A percentile compares a stretch with the other conserved stretches of the same genome.
Evolutionary conservation across 1,140 invertebrate species (phyloP).

Genomic region (Tetramorium parvispinum): DNA sequence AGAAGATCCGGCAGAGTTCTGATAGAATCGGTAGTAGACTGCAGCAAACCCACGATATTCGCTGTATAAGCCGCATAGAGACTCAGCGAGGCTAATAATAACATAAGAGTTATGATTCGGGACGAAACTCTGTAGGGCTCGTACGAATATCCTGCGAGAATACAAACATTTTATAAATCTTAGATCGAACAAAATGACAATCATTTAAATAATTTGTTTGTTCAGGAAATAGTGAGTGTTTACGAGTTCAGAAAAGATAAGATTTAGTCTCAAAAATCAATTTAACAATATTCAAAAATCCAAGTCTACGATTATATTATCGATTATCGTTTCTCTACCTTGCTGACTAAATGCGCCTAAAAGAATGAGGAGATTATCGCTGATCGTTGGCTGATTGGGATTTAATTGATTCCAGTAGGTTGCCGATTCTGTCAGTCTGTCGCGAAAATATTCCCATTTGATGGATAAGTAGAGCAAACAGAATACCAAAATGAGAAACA

Average conservation of each 20-base stretch:
- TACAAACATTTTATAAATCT: neutral
- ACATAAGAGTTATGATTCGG: constrained; percentile 77
- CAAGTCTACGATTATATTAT: neutral
- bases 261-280: neutral
- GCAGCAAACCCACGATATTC: constrained; percentile 89
- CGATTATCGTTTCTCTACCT: constrained; percentile 64
- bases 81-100: constrained; percentile 74
- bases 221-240: neutral
- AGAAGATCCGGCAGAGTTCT: constrained; percentile 87
- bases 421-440: neutral
- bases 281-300: neutral
- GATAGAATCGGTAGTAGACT: constrained; percentile 88
- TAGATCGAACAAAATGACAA: neutral
- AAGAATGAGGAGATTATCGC: constrained; percentile 77
- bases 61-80: constrained; percentile 89
- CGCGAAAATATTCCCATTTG: constrained; percentile 79
- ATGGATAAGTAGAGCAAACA: constrained; percentile 82
- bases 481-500: constrained; percentile 84
- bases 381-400: constrained; percentile 63
- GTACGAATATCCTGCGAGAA: constrained; percentile 74
- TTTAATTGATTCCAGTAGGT: constrained; percentile 54
- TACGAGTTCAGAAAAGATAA: neutral
- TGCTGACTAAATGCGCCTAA: constrained; percentile 78
- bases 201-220: neutral
- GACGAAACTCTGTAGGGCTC: constrained; percentile 74